A percentile compares a stretch with the other conserved stretches of the same genome.
phyloP scores from a whole-genome alignment of 2,888 invertebrate species.

The Phyto melanocephala region DNA sequence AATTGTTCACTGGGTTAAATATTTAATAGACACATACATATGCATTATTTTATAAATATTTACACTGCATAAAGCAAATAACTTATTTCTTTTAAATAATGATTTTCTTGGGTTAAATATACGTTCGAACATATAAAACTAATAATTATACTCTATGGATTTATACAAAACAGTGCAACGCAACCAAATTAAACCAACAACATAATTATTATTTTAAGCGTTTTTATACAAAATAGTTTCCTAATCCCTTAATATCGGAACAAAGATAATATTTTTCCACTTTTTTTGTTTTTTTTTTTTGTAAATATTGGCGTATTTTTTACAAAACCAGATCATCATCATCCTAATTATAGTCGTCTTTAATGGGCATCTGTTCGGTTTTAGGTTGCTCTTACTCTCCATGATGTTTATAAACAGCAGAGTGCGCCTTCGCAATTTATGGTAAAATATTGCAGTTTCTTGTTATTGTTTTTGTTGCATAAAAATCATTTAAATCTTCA shows the following conservation, averaged over 20 bases:
- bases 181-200: slow-evolving; percentile 16
- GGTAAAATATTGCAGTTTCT: slow-evolving; percentile 25
- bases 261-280: neutral
- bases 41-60: slow-evolving; percentile 2
- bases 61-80: slow-evolving; percentile 11
- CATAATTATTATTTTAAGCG: slow-evolving; percentile 12
- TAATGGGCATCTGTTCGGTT: neutral
- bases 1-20: neutral
- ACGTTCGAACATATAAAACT: too few relatives aligned
- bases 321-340: neutral
- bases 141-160: neutral
- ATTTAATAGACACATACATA: neutral
- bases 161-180: neutral
- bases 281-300: too few relatives aligned
- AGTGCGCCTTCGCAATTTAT: slow-evolving; percentile 49
- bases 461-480: slow-evolving; percentile 35
- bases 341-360: neutral
- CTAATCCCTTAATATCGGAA: slow-evolving; percentile 14
- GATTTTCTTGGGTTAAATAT: slow-evolving; percentile 11
- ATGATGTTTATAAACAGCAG: neutral
- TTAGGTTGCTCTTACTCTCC: neutral
- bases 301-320: neutral
- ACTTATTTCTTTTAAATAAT: slow-evolving; percentile 16
- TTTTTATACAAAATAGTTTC: too few relatives aligned
- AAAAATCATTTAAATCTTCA: slow-evolving; percentile 57